Evolutionary conservation across 2,888 invertebrate genomes (phyloP).

Genomic region (Sipha maydis): DNA sequence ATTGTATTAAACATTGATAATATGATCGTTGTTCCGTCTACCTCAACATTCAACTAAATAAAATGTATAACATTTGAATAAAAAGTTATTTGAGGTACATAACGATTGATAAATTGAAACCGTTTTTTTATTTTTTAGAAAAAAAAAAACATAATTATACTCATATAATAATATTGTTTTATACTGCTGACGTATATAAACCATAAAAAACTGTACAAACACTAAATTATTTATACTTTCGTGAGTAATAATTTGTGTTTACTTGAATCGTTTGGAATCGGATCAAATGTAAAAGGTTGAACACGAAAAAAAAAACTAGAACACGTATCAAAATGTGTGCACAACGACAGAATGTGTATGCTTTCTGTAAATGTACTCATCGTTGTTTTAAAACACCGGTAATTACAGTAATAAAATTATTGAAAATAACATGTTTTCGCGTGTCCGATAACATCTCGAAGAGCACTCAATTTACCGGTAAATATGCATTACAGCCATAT

Average conservation of each 20-base stretch:
- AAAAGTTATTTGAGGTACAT: too few species aligned
- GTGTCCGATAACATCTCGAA: not conserved
- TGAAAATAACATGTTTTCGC: not conserved
- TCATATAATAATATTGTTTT: too few species aligned
- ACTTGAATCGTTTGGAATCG: not conserved
- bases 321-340: not conserved
- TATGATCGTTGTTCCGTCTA: too few species aligned
- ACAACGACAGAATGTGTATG: not conserved
- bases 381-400: not conserved
- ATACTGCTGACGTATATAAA: not conserved
- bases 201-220: not conserved
- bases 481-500: not conserved
- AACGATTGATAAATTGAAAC: too few species aligned
- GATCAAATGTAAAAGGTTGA: too few species aligned
- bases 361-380: not conserved
- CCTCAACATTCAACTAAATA: too few species aligned
- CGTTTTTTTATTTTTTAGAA: too few species aligned
- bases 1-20: too few species aligned
- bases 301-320: not conserved
- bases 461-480: not conserved
- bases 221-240: not conserved
- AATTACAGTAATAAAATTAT: conserved; percentile 21
- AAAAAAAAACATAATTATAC: too few species aligned
- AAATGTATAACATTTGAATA: too few species aligned
- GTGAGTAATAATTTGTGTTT: not conserved